These are phyloP conservation scores for Stictocephala bisonia DNA, from an alignment of 2,888 invertebrate species.

Conservation along the genomic window DNA sequence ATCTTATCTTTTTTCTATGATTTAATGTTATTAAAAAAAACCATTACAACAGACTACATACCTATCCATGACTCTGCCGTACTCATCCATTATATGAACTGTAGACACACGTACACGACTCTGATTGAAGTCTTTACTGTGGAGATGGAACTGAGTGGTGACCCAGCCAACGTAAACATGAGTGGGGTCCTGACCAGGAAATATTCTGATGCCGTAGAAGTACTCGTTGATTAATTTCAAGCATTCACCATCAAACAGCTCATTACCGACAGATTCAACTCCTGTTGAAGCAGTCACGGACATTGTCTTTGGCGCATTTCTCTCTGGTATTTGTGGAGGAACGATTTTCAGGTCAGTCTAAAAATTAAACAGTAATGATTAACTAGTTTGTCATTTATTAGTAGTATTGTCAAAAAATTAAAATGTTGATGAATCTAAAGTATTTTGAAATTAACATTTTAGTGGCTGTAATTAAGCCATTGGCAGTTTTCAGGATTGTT, in stretches of 20 bases:
- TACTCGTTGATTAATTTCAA: conserved; percentile 96
- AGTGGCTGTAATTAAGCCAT: no score
- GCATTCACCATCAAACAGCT: conserved; percentile 88
- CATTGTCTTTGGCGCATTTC: conserved; percentile 75
- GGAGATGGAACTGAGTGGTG: conserved; percentile 95
- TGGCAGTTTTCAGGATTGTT: no score
- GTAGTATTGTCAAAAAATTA: no score
- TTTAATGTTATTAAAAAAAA: no score
- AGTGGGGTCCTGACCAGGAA: conserved; percentile 94
- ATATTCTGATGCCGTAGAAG: conserved; percentile 89
- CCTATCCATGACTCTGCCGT: conserved; percentile 81
- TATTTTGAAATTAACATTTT: no score
- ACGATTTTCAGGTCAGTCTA: conserved; percentile 73
- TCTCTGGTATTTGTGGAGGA: conserved; percentile 74
- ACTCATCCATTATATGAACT: conserved; percentile 83
- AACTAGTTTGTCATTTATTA: no score
- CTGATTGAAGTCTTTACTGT: conserved; percentile 91
- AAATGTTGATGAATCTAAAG: no score
- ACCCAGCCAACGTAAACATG: conserved; percentile 99
- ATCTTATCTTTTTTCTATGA: no score
- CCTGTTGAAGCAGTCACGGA: conserved; percentile 78
- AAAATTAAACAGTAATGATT: no score
- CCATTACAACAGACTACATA: no score
- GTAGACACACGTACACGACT: conserved; percentile 85
- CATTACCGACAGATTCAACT: conserved; percentile 85